Percentiles rank a stretch among this genome's conserved stretches.
These are phyloP conservation scores for Mus caroli DNA, from an alignment of 2,797 vertebrate species.

Conservation along the genomic window DNA sequence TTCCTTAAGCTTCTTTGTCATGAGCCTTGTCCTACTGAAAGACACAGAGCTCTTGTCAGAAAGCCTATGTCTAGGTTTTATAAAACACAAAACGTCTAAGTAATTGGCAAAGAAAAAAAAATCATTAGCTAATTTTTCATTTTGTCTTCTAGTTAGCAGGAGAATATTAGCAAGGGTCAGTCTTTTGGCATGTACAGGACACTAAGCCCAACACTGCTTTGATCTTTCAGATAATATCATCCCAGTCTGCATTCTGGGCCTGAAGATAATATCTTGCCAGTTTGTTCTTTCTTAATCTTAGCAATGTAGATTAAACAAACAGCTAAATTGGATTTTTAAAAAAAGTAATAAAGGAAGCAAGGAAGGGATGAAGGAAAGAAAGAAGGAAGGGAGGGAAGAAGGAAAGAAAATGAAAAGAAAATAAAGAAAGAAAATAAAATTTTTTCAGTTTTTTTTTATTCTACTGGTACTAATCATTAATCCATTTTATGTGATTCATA, in stretches of 20 bases:
- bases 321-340: background rate
- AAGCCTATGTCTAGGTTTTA: background rate
- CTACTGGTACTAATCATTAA: background rate
- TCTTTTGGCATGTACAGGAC: background rate
- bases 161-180: background rate
- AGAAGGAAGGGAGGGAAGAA: background rate
- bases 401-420: background rate
- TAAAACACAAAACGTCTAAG: background rate
- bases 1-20: background rate
- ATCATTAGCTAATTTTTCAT: background rate
- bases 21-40: background rate
- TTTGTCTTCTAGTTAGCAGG: background rate
- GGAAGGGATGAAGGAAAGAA: background rate
- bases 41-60: background rate
- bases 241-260: too few relatives aligned
- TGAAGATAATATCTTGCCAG: background rate
- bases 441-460: background rate
- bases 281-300: constrained; percentile 30
- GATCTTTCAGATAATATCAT: background rate
- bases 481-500: background rate
- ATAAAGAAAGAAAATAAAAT: background rate
- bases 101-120: background rate
- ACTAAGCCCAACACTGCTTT: background rate
- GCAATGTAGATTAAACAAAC: constrained; percentile 27
- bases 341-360: background rate